Evolutionary conservation across 2,888 invertebrate species (phyloP).

Genomic region (Lepidonotus clava): DNA sequence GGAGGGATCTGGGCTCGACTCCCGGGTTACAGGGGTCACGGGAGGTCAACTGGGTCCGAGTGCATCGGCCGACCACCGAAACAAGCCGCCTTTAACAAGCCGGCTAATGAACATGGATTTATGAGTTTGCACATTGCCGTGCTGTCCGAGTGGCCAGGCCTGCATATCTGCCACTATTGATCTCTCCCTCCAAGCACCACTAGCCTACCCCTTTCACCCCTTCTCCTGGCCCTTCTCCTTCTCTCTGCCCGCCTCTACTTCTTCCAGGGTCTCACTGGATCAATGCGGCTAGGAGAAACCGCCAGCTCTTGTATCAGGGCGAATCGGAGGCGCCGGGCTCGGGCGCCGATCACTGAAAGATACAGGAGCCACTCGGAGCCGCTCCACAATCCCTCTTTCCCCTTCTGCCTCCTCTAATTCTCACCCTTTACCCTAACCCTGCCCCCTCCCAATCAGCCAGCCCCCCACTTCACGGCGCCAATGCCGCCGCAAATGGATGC

Average conservation of each 20-base stretch:
- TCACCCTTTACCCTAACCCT: neutral
- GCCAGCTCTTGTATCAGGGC: too few species aligned
- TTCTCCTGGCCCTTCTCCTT: too few species aligned
- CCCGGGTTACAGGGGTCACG: neutral
- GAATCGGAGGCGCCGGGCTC: too few species aligned
- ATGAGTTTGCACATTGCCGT: slow-evolving; percentile 12
- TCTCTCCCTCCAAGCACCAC: too few species aligned
- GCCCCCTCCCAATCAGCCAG: neutral
- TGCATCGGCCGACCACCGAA: neutral
- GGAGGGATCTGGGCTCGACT: too few species aligned
- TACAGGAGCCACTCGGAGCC: neutral
- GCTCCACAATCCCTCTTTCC: neutral
- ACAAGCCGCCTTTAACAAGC: neutral
- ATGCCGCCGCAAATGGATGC: slow-evolving; percentile 48
- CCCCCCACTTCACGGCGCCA: neutral
- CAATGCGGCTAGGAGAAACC: too few species aligned
- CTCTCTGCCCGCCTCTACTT: too few species aligned
- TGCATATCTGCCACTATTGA: too few species aligned
- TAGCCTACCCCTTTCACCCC: too few species aligned
- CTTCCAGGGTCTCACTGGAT: too few species aligned
- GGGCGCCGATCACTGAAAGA: too few species aligned
- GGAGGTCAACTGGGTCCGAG: neutral
- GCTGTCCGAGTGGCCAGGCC: too few species aligned
- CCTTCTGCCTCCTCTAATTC: neutral
- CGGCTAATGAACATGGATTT: slow-evolving; percentile 37